These are phyloP conservation scores for Campoletis raptor DNA, from an alignment of 2,888 invertebrate genomes.

Conservation along the genomic window DNA sequence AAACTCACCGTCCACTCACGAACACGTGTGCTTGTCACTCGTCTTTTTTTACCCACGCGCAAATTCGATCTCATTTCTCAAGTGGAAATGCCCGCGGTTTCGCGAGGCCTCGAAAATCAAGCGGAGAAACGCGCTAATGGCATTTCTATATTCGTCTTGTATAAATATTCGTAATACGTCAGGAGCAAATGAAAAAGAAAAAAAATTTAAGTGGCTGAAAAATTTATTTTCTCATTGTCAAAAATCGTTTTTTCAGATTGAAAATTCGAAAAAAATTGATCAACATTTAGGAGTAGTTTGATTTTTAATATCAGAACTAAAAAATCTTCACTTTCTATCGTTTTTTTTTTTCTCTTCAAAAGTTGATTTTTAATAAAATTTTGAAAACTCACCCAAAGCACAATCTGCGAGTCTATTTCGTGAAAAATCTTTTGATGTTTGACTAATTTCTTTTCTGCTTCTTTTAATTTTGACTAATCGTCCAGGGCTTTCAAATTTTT, in stretches of 20 bases:
- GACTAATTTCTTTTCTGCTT: neutral
- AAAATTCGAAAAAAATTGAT: neutral
- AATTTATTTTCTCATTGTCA: neutral
- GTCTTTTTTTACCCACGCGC: conserved; percentile 48
- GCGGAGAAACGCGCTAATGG: conserved; percentile 54
- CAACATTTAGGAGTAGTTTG: neutral
- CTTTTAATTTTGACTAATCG: neutral
- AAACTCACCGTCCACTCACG: neutral
- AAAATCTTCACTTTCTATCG: neutral
- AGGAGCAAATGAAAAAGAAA: conserved; percentile 18
- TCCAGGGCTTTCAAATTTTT: conserved; percentile 1
- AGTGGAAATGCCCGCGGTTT: conserved; percentile 44
- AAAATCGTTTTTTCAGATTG: neutral
- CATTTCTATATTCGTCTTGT: conserved; percentile 65
- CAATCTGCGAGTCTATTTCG: neutral
- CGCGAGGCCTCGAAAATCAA: conserved; percentile 39
- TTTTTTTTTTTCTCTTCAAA: neutral
- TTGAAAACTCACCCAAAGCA: neutral
- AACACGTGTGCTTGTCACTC: conserved; percentile 45
- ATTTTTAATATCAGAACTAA: neutral
- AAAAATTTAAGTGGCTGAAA: neutral
- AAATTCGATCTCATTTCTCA: conserved; percentile 53
- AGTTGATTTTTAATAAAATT: too few relatives aligned
- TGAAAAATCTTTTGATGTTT: neutral
- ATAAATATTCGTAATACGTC: conserved; percentile 59